Evolutionary conservation across 2,113 vertebrate species (phyloP).

Genomic region (Heteronetta atricapilla): DNA sequence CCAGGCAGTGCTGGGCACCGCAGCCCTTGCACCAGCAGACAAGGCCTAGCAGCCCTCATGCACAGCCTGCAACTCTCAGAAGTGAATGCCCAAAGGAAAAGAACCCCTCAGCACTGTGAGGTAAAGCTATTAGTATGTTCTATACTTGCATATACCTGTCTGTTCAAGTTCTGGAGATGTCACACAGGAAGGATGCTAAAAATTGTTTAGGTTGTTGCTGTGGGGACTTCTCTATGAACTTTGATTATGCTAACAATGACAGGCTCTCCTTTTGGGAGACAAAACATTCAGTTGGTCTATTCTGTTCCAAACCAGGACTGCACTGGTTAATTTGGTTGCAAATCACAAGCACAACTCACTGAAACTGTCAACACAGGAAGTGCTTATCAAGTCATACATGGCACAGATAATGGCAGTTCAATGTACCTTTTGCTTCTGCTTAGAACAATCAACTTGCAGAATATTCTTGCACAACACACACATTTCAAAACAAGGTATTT

Average conservation of each 20-base stretch:
- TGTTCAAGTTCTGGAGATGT: accelerated
- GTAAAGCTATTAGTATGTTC: neutral
- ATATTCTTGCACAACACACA: neutral
- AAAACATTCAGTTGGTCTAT: neutral
- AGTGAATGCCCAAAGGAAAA: accelerated
- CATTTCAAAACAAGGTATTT: neutral
- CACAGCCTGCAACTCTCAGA: neutral
- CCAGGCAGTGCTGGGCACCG: neutral
- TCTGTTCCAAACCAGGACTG: neutral
- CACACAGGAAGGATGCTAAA: neutral
- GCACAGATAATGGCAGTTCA: neutral
- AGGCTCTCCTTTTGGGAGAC: neutral
- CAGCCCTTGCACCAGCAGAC: neutral
- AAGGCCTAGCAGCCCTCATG: neutral
- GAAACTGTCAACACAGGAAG: neutral
- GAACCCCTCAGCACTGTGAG: neutral
- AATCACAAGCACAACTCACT: neutral
- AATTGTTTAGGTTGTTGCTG: neutral
- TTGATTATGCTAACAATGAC: neutral
- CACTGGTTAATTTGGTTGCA: neutral
- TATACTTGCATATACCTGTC: accelerated
- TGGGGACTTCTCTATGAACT: neutral
- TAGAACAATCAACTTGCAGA: neutral
- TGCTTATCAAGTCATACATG: neutral
- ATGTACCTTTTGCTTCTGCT: neutral